phyloP scores from a whole-genome alignment of 1,140 invertebrate genomes.

The Pararge aegeria region DNA sequence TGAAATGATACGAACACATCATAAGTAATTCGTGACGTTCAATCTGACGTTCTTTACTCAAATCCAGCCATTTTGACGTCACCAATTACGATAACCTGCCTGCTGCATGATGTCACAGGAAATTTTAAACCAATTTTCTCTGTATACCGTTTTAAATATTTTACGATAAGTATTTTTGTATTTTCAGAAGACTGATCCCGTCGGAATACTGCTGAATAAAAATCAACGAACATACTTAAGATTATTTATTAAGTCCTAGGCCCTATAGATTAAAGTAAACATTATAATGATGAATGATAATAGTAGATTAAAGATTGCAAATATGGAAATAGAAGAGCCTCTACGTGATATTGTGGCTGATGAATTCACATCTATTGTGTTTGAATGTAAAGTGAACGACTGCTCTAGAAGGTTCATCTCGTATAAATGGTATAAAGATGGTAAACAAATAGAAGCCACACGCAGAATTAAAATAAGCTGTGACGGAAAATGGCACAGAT shows the following conservation, averaged over 20 bases:
- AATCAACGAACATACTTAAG: neutral
- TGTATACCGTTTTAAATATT: too few species aligned
- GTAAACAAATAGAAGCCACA: slow-evolving; percentile 25
- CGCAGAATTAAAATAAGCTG: slow-evolving; percentile 20
- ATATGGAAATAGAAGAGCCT: slow-evolving; percentile 31
- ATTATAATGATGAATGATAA: slow-evolving; percentile 19
- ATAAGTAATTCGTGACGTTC: too few species aligned
- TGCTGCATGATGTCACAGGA: too few species aligned
- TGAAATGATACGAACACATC: too few species aligned
- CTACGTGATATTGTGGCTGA: slow-evolving; percentile 31
- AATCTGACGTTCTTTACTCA: too few species aligned
- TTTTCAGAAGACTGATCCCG: slow-evolving; percentile 13
- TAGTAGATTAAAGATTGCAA: slow-evolving; percentile 7
- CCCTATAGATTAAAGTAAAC: neutral
- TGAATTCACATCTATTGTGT: slow-evolving; percentile 30
- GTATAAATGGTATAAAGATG: slow-evolving; percentile 37
- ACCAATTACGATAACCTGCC: too few species aligned
- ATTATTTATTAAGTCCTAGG: too few species aligned
- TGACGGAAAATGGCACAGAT: slow-evolving; percentile 25
- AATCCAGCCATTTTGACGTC: too few species aligned
- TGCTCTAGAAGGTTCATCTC: slow-evolving; percentile 12
- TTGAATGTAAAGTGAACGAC: slow-evolving; percentile 35
- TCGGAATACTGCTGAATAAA: neutral
- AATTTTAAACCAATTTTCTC: too few species aligned
- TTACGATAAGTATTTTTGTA: neutral